Evolutionary conservation across 2,797 vertebrate genomes (phyloP).

Genomic region (Erethizon dorsatum): DNA sequence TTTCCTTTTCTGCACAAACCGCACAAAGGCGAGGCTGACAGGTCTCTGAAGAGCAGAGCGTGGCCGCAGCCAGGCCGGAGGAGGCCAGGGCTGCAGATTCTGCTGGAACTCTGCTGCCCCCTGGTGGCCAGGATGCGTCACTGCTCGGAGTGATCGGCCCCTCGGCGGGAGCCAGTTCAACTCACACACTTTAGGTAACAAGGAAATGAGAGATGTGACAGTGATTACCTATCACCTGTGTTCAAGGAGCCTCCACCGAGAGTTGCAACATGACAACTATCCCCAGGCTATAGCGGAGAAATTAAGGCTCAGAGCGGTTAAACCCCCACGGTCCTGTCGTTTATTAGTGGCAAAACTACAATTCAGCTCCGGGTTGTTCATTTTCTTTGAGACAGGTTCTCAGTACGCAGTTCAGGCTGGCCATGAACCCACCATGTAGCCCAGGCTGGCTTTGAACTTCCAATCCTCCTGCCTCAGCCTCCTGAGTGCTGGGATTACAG

Average conservation of each 20-base stretch:
- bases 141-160: background rate
- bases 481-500: background rate
- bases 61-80: background rate
- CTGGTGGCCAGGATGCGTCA: slow-evolving; percentile 26
- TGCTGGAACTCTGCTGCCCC: slow-evolving; percentile 79
- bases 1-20: background rate
- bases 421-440: background rate
- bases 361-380: background rate
- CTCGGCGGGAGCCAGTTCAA: background rate
- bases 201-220: background rate
- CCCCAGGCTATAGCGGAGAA: background rate
- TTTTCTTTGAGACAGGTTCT: background rate
- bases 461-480: background rate
- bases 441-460: background rate
- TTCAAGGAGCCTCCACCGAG: background rate
- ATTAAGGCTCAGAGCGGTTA: background rate
- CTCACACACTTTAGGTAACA: background rate
- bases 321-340: background rate
- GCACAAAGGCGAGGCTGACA: background rate
- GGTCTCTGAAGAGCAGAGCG: background rate
- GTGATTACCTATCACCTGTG: background rate
- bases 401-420: background rate
- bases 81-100: background rate
- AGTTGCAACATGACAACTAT: background rate
- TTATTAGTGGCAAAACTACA: background rate